phyloP scores from a whole-genome alignment of 2,113 vertebrate genomes.

The Numenius arquata region DNA sequence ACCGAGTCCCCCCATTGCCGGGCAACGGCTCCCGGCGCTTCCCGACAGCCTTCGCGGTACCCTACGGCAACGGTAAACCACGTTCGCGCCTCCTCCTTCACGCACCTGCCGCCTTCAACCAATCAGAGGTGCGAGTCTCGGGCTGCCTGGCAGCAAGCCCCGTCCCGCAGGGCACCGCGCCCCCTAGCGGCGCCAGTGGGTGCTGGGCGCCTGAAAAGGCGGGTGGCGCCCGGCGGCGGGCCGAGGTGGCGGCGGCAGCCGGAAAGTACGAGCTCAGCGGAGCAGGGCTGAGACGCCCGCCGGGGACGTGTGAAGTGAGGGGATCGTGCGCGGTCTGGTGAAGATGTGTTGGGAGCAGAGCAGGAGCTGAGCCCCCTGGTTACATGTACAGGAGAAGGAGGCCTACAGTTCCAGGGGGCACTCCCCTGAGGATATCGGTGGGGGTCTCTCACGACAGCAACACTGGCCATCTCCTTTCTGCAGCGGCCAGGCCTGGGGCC shows the following conservation, averaged over 20 bases:
- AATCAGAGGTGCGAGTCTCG: neutral
- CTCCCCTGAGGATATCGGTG: fast-evolving
- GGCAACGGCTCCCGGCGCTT: neutral
- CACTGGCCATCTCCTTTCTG: neutral
- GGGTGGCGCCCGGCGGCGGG: fast-evolving
- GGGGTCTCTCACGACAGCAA: no score
- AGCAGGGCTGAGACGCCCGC: neutral
- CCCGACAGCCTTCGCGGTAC: neutral
- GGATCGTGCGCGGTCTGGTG: no score
- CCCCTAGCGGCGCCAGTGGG: neutral
- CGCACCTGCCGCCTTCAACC: neutral
- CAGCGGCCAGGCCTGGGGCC: no score
- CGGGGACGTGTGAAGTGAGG: fast-evolving
- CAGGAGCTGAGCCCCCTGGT: neutral
- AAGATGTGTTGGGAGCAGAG: neutral
- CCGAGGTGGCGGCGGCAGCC: fast-evolving
- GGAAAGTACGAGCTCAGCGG: fast-evolving
- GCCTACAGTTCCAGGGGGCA: no score
- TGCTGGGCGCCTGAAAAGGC: no score
- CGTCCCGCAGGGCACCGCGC: neutral
- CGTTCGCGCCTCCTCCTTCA: fast-evolving
- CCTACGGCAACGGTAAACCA: no score
- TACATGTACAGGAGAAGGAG: neutral
- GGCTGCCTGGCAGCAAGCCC: neutral
- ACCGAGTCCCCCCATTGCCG: neutral